Evolutionary conservation across 2,797 vertebrate genomes (phyloP), one percentile per base, ranked within the genome.

Genomic region (Scolopax bukidnonensis): DNA sequence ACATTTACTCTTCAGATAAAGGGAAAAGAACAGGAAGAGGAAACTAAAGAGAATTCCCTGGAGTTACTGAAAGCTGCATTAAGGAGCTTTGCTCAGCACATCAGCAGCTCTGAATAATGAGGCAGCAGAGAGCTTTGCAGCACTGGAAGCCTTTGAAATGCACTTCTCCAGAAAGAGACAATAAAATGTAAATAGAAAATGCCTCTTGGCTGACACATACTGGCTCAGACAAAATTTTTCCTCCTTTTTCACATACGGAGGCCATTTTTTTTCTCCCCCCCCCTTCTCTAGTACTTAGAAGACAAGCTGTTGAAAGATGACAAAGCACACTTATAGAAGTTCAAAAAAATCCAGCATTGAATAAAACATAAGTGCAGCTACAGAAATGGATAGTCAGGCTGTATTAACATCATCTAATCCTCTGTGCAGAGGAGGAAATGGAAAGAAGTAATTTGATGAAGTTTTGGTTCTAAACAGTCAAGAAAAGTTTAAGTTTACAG

Each of bases 1-100:
- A 89, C 21, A 88, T 96, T 96, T 92, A 88, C 54, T 89, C 69
- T 87, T 71, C 56, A 81, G 82, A 93, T 64, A 95, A 91, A 95
- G 56, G 25, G 71, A 85, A 60, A 92, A 90, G 69, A 48, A 48
- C 33, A 81, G 64, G 68, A 94, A 81, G 69, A 86, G 40, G 47
- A 81, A 96, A 61, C 53, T 32, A 27, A 85, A 84, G 64, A 87
- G 36, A 92, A 95, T 84, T 90, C 85, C 82, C 59, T 41, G n/a
- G 40, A 83, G 87, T 73, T 45, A 30, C 65, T 17, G 40, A 86
- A 89, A 84, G 40, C 63, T 76, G 43, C 63, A 78, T 88, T 84
- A 96, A 92, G 76, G 51, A 89, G 75, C 27, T 59, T 75, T 59
- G 79, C 73, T 88, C 68, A 74, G 82, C 85, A 81, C 54, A 89